Conservation (phyloP, 2,113 vertebrate genomes). For the Epinephelus lanceolatus region DNA sequence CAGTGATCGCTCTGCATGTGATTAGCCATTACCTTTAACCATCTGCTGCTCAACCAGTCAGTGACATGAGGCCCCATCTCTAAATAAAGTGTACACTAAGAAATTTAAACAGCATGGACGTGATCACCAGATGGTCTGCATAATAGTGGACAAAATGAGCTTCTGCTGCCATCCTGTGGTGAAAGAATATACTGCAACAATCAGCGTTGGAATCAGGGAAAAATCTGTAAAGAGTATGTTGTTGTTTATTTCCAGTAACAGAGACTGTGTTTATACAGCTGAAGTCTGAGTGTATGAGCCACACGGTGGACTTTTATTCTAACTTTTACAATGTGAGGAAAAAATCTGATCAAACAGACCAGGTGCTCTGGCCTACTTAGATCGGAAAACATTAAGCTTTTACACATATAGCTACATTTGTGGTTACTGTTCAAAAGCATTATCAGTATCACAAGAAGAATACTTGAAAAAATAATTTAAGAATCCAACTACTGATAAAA, state of each 20-base stretch:
- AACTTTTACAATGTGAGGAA: not conserved
- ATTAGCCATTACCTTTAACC: not conserved
- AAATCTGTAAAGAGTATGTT: not conserved
- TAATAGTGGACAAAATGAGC: not conserved
- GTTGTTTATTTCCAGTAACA: not conserved
- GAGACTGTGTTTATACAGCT: not conserved
- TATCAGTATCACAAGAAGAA: not conserved
- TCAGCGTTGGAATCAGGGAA: not conserved
- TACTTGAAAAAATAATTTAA: not conserved
- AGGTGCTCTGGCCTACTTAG: no score
- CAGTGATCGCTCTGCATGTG: not conserved
- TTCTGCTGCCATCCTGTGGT: slow-evolving; percentile 73
- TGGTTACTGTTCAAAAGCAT: not conserved
- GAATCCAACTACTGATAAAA: not conserved
- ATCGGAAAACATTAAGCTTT: not conserved
- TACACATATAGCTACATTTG: not conserved
- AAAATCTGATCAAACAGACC: not conserved
- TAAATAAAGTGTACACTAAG: not conserved
- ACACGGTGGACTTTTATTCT: not conserved
- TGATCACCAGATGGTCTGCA: not conserved
- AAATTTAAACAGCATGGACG: not conserved
- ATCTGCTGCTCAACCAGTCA: not conserved
- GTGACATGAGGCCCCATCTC: not conserved
- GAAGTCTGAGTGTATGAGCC: not conserved
- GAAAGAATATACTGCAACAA: not conserved